Base-by-base conservation (phyloP, 1,140 invertebrate species). In the Drosophila mojavensis region DNA sequence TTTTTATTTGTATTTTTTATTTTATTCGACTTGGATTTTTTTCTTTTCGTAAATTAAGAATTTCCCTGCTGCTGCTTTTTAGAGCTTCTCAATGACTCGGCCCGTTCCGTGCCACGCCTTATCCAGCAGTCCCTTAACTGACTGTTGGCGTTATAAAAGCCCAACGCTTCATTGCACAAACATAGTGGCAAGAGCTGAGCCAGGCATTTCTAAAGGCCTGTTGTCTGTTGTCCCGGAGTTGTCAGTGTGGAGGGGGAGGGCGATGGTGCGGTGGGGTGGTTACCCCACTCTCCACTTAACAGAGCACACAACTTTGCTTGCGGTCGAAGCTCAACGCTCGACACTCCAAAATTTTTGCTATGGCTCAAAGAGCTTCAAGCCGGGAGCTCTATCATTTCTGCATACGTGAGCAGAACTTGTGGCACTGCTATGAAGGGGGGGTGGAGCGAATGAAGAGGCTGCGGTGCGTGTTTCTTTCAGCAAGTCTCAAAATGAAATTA, bases 121-220 rank as follows among this genome's bases (percentile, higher is more conserved):
- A 15, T 50, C 50, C 47, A 17, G 17, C 41, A 79, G 75, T 78
- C 80, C 68, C 72, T 79, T 78, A 86, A 74, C 79, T 79, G 82
- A 81, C 82, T 79, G 82, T 86, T 85, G 82, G 82, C 83, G 83
- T 81, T 85, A 85, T 85, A 88, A 85, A 85, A 85, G 82, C 83
- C 76, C 61, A 81, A 88, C 82, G 82, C 82, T 86, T 85, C 82
- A 85, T 85, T 86, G 82, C 82, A 88, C 82, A 85, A 85, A 86
- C 75, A 85, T 81, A 85, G 81, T 85, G 75, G 56, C 79, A 81
- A 73, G 70, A 69, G 66, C 53, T 47, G 75, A 71, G 66, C 13
- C 76, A 72, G 61, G 58, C 66, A 74, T 65, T 88, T 79, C 79
- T 81, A 76, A 85, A 82, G 83, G 79, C 83, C 82, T 73, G 69